A percentile compares a stretch with the other conserved stretches of the same genome.
These are phyloP conservation scores for Florisuga fusca DNA, from an alignment of 2,797 vertebrate species.

Conservation along the genomic window DNA sequence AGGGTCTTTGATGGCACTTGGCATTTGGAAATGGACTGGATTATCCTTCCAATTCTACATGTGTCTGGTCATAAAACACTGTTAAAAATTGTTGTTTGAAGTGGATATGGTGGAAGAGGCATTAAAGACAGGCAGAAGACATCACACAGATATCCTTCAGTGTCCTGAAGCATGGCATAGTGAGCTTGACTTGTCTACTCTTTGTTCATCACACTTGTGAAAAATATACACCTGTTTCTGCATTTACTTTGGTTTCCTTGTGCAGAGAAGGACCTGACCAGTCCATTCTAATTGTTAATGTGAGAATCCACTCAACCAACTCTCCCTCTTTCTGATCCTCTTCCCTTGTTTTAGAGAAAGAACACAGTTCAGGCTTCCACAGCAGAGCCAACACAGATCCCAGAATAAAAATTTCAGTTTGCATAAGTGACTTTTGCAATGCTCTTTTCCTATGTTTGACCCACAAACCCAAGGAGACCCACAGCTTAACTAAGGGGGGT, in stretches of 20 bases:
- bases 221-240: background rate
- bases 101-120: background rate
- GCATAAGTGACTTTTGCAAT: background rate
- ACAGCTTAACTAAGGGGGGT: background rate
- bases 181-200: background rate
- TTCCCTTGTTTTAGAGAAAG: background rate
- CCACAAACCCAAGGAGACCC: background rate
- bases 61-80: background rate
- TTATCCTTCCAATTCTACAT: background rate
- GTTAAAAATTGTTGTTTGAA: background rate
- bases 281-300: fast-evolving
- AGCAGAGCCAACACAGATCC: background rate
- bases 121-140: background rate
- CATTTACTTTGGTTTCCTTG: background rate
- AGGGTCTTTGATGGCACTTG: background rate
- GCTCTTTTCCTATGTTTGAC: background rate
- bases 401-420: background rate
- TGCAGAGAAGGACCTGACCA: background rate
- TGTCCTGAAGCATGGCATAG: background rate
- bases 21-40: background rate
- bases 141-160: background rate
- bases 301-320: background rate
- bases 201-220: background rate
- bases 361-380: background rate
- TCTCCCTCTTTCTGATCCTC: background rate